Percentiles rank a stretch among this genome's conserved stretches.
Evolutionary conservation across 2,888 invertebrate species (phyloP).

Genomic region (Macrosoma leucophasiata): DNA sequence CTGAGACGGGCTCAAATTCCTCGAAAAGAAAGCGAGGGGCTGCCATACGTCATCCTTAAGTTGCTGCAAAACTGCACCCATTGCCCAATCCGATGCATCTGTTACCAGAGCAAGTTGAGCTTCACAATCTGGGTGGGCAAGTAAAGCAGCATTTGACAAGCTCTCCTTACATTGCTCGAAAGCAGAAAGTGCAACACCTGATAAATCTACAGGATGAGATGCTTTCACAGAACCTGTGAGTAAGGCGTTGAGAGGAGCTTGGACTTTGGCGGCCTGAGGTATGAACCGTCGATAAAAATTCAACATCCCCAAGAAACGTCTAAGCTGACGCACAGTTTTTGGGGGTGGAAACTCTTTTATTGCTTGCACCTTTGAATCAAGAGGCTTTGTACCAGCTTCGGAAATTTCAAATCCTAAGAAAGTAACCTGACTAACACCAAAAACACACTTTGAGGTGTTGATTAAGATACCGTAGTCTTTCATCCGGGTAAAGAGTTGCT

Average conservation of each 20-base stretch:
- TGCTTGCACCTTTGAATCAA: not conserved
- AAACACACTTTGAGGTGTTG: not conserved
- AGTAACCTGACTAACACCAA: not conserved
- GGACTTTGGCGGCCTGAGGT: not conserved
- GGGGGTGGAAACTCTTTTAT: not conserved
- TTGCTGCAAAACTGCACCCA: too few species aligned
- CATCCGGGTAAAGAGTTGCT: not conserved
- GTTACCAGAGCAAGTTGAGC: too few species aligned
- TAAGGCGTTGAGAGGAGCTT: not conserved
- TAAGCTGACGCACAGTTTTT: not conserved
- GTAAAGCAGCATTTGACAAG: too few species aligned
- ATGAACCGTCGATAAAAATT: not conserved
- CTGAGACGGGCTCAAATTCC: too few species aligned
- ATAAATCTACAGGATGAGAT: too few species aligned
- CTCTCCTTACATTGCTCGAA: too few species aligned
- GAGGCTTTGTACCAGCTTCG: not conserved
- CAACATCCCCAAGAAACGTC: not conserved
- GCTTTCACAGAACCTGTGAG: too few species aligned
- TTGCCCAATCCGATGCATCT: too few species aligned
- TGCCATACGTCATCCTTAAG: too few species aligned
- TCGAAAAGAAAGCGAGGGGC: too few species aligned
- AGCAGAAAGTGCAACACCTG: too few species aligned
- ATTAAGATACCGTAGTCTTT: not conserved
- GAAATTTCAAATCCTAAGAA: not conserved
- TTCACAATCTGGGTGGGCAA: too few species aligned